phyloP scores from a whole-genome alignment of 2,888 invertebrate genomes.

The Apamea crenata region DNA sequence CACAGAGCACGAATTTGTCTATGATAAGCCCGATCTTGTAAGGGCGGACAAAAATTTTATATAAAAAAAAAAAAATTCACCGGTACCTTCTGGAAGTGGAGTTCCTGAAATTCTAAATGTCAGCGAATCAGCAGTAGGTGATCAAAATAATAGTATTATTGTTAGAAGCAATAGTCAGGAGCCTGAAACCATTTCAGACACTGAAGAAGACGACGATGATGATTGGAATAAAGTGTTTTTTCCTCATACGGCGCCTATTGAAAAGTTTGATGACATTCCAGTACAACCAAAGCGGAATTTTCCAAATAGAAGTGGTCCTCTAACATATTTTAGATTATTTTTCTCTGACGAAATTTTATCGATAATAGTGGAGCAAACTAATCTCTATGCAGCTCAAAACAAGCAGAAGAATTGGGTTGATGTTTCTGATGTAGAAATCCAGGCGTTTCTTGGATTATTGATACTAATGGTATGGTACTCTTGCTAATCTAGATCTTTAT shows the following conservation, averaged over 20 bases:
- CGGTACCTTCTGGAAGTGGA: background rate
- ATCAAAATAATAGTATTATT: background rate
- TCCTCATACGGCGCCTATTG: too few species aligned
- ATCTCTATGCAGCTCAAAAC: conserved; percentile 42
- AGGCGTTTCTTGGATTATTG: conserved; percentile 45
- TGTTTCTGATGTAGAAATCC: conserved; percentile 44
- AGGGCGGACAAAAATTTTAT: too few species aligned
- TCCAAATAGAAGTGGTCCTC: too few species aligned
- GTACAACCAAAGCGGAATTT: too few species aligned
- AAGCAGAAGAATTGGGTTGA: conserved; percentile 42
- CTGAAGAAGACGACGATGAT: conserved; percentile 44
- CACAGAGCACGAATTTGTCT: too few species aligned
- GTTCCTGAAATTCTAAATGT: conserved; percentile 38
- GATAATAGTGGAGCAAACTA: conserved; percentile 53
- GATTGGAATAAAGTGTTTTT: conserved; percentile 25
- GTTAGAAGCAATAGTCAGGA: conserved; percentile 4
- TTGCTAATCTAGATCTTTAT: conserved; percentile 45
- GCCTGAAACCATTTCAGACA: conserved; percentile 23
- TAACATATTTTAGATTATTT: conserved; percentile 38
- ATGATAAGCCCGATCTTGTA: too few species aligned
- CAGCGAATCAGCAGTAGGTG: conserved; percentile 39
- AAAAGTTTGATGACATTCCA: too few species aligned
- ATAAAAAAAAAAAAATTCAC: too few species aligned
- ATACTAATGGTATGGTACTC: conserved; percentile 39
- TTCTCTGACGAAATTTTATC: conserved; percentile 46